Conservation (phyloP, 2,888 invertebrate genomes). For the Nomada goodeniana region DNA sequence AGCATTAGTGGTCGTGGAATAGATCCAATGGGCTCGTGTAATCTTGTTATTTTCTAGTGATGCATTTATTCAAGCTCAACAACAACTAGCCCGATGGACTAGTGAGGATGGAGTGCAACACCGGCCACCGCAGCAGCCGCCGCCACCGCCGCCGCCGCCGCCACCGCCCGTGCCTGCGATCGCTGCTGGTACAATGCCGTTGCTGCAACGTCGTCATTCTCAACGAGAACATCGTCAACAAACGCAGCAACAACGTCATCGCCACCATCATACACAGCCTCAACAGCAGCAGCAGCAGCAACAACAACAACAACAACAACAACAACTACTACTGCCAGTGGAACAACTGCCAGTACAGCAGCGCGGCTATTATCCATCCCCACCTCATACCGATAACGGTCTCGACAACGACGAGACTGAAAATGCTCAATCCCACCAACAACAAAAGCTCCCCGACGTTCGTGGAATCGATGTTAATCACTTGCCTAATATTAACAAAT, state of each 20-base stretch:
- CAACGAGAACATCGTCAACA: constrained; percentile 82
- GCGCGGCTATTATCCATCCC: constrained; percentile 80
- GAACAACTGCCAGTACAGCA: constrained; percentile 78
- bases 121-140: constrained; percentile 84
- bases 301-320: constrained; percentile 79
- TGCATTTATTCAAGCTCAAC: constrained; percentile 99
- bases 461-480: constrained; percentile 82
- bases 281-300: constrained; percentile 77
- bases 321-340: constrained; percentile 72
- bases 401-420: constrained; percentile 77
- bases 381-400: constrained; percentile 77
- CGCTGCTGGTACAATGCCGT: constrained; percentile 52
- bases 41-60: constrained; percentile 96
- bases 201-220: constrained; percentile 71
- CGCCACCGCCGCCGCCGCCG: constrained; percentile 82
- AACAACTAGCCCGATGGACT: constrained; percentile 97
- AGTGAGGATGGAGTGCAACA: constrained; percentile 89
- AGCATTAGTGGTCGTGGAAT: constrained; percentile 78
- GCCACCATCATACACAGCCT: constrained; percentile 57
- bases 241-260: constrained; percentile 29
- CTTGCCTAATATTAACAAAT: constrained; percentile 82
- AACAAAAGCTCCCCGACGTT: constrained; percentile 78
- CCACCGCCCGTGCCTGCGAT: constrained; percentile 68
- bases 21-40: constrained; percentile 81
- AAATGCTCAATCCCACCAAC: constrained; percentile 80